Percentiles rank a stretch among this genome's conserved stretches.
Conservation (phyloP, 2,888 invertebrate species). For the Ophion slaviceki region DNA sequence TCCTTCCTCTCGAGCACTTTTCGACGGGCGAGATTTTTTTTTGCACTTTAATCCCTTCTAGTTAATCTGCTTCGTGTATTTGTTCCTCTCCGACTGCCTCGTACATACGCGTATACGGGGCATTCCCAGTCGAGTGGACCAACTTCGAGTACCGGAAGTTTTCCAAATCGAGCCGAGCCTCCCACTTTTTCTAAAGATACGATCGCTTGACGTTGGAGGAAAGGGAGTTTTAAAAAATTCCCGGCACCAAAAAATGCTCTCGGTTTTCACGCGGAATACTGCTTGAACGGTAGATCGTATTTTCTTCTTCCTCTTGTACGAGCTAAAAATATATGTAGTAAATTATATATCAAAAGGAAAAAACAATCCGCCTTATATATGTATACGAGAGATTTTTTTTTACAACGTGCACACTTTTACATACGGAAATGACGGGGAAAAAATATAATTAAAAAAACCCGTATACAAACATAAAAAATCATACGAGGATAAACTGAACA, state of each 20-base stretch:
- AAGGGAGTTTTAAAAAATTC: too few relatives aligned
- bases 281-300: too few relatives aligned
- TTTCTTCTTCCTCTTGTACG: too few relatives aligned
- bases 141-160: background rate
- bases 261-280: too few relatives aligned
- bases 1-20: constrained; percentile 25
- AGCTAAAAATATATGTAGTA: background rate
- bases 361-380: background rate
- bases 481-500: constrained; percentile 51
- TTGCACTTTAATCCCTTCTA: constrained; percentile 76
- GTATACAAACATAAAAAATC: constrained; percentile 54
- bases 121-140: background rate
- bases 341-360: background rate
- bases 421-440: constrained; percentile 32
- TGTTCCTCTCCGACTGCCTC: constrained; percentile 29
- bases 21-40: constrained; percentile 15
- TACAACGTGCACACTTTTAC: constrained; percentile 7
- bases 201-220: too few relatives aligned
- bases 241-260: too few relatives aligned
- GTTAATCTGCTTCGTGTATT: constrained; percentile 77
- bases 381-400: background rate
- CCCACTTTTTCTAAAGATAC: too few relatives aligned
- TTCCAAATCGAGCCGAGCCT: background rate
- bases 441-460: constrained; percentile 1
- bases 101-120: background rate